Conservation (phyloP, 2,888 invertebrate species). For the Cremastinae sp. region DNA sequence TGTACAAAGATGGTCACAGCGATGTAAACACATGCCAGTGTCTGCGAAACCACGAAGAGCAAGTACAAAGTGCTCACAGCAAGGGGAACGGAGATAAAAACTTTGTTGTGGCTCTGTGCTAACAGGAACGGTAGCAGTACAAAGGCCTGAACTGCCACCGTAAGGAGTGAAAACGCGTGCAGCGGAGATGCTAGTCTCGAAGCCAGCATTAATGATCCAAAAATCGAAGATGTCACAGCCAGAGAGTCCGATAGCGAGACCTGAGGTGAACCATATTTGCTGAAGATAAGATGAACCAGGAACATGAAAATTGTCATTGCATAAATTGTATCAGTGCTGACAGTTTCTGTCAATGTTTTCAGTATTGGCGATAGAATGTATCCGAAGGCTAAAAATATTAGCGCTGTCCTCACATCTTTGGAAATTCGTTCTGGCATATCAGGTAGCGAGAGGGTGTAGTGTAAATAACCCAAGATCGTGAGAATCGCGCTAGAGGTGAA, state of each 20-base stretch:
- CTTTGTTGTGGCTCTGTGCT: slow-evolving; percentile 83
- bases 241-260: slow-evolving; percentile 95
- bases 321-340: slow-evolving; percentile 98
- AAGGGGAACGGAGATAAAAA: slow-evolving; percentile 82
- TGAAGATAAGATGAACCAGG: slow-evolving; percentile 92
- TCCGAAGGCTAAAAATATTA: slow-evolving; percentile 92
- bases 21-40: slow-evolving; percentile 84
- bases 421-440: slow-evolving; percentile 67
- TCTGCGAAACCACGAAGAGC: slow-evolving; percentile 81
- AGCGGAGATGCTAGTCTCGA: slow-evolving; percentile 92
- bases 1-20: slow-evolving; percentile 84
- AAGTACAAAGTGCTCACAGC: slow-evolving; percentile 81
- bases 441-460: slow-evolving; percentile 79
- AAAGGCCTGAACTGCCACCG: slow-evolving; percentile 93
- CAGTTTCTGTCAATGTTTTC: slow-evolving; percentile 96
- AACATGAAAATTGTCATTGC: slow-evolving; percentile 95
- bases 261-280: slow-evolving; percentile 93
- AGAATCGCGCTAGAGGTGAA: slow-evolving; percentile 83
- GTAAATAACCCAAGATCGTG: slow-evolving; percentile 84
- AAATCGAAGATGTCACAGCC: slow-evolving; percentile 96
- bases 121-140: slow-evolving; percentile 93
- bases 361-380: slow-evolving; percentile 94
- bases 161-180: slow-evolving; percentile 94
- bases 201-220: slow-evolving; percentile 96
- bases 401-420: slow-evolving; percentile 88